Base-by-base conservation (phyloP, 1,140 invertebrate species). In the Hycleus cichorii region DNA sequence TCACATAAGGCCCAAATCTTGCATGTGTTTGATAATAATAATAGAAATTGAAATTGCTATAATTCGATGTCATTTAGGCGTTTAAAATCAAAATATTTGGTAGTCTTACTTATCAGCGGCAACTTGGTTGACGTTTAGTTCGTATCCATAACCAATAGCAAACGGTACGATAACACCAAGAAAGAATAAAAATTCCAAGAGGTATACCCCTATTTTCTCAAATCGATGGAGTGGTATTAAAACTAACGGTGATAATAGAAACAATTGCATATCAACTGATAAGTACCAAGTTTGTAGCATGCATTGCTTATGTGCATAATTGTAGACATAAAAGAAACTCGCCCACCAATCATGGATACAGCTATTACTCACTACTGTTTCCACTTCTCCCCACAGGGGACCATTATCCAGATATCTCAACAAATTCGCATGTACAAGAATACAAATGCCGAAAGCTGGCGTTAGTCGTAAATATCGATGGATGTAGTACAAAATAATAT, bases 321-420 rank as follows among this genome's bases (percentile, higher is more conserved):
- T 83, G 60, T 78, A 74, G 1, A 79, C 52, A 56, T 77, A 74
- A 9, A 79, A 62, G 7, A 80, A 59, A 4, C 77, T 75, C 3
- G 70, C 56, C 80, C 80, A 82, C 80, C 80, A 82, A 47, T 69
- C 71, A 3, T 68, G 62, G 25, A 70, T 71, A 67, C 78, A 81
- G 10, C 8, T 43, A 45, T 48, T 24, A 9, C 38, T 39, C 4
- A 59, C 63, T 75, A 24, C 1, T 62, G 59, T 61, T 5, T 72
- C 73, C 26, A 77, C 63, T 24, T 60, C 65, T 12, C 38, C 40
- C 64, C 64, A 66, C 47, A 76, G 68, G 7, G 84, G 83, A 3
- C 84, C 83, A 47, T 76, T 74, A 2, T 77, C 75, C 3, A 83
- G 62, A 53, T 80, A 80, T 49, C 76, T 74, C n/a, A 78, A 73